Evolutionary conservation across 2,888 invertebrate genomes (phyloP), one percentile per base, ranked within the genome.

Genomic region (Acanthosoma haemorrhoidale): DNA sequence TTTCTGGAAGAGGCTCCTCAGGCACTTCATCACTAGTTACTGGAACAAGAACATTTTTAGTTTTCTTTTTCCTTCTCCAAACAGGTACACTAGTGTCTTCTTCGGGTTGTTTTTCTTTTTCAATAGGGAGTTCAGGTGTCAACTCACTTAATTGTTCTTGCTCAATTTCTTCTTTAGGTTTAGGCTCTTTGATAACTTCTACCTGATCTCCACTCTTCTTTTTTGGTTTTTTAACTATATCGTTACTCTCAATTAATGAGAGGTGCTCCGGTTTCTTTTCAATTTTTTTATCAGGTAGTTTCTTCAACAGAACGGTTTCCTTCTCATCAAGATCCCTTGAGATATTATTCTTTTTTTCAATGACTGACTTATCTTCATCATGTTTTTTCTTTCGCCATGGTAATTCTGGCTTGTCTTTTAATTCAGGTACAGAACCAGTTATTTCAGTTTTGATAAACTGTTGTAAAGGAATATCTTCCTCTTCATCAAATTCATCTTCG

Each of bases 241-340:
- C 73, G 74, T 66, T 70, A 71, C 38, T 72, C 74, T n/a, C n/a
- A n/a, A n/a, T n/a, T n/a, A n/a, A n/a, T n/a, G n/a, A n/a, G n/a
- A n/a, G n/a, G n/a, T 43, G 18, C 41, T 1, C 4, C 11, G n/a
- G 43, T 13, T 43, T 21, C 69, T 77, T 78, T 21, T 77, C 75
- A 3, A 67, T 41, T 29, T 61, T 36, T 72, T 83, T 84, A 51
- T 80, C 76, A 1, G 84, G 83, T 66, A 82, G 80, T 76, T 84
- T 84, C 76, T 84, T 85, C 13, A 85, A 77, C 51, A 80, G 82
- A 0, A 85, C 79, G 39, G 76, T 78, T 74, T 78, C 75, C 72
- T 82, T 80, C 75, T 82, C 81, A 73, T 82, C 81, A 58, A 81
- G 80, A 75, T 81, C 15, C 60, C 77, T 76, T 72, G n/a, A n/a